phyloP scores from a whole-genome alignment of 2,113 vertebrate genomes.

The Thalassoma bifasciatum region DNA sequence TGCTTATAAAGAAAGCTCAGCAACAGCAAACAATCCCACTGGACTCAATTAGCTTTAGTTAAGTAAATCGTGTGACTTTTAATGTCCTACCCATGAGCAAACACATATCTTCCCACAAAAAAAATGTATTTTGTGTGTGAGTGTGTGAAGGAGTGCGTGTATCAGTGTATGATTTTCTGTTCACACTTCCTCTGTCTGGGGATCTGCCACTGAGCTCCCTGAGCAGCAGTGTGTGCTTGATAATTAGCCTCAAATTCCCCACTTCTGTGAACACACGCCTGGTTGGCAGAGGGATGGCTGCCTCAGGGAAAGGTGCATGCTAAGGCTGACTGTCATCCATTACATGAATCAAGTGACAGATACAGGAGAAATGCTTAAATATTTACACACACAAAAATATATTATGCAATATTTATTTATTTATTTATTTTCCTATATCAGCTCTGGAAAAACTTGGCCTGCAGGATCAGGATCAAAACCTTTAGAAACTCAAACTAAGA shows the following conservation, averaged over 20 bases:
- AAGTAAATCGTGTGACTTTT: constrained; percentile 69
- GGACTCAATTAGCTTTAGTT: constrained; percentile 85
- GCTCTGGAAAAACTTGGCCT: too few species aligned
- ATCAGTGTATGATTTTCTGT: constrained; percentile 27
- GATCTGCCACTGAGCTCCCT: constrained; percentile 53
- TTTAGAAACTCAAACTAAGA: too few species aligned
- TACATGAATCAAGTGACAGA: constrained; percentile 7
- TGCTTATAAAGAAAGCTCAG: constrained; percentile 59
- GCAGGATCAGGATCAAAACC: too few species aligned
- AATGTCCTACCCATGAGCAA: constrained; percentile 53
- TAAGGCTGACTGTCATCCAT: constrained; percentile 43
- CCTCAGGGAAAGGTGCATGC: constrained; percentile 51
- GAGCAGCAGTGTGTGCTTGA: constrained; percentile 53
- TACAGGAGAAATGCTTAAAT: neutral
- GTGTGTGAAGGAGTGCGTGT: constrained; percentile 13
- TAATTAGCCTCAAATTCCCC: constrained; percentile 65
- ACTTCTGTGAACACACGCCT: constrained; percentile 45
- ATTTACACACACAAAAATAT: neutral
- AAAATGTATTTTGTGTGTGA: constrained; percentile 47
- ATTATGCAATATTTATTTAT: neutral
- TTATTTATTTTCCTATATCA: too few species aligned
- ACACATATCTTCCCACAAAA: constrained; percentile 29
- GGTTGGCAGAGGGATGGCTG: constrained; percentile 28
- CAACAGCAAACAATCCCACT: constrained; percentile 74
- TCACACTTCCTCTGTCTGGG: constrained; percentile 45